Base-by-base conservation (phyloP, 2,888 invertebrate genomes). In the Therioaphis trifolii region DNA sequence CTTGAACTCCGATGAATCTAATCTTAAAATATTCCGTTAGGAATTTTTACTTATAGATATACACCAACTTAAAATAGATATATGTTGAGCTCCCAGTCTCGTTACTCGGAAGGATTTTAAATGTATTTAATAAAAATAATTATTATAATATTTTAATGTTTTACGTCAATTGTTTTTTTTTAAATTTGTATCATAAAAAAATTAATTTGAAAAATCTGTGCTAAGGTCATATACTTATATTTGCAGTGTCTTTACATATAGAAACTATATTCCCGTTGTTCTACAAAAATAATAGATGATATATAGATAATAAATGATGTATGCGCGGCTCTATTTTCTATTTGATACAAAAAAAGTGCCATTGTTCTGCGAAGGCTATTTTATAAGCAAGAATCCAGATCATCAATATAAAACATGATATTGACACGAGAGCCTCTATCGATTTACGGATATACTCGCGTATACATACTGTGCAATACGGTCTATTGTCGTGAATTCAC, bases 291-390 rank as follows among this genome's bases (percentile, higher is more conserved):
- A 71, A 71, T 71, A 49, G 46, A 71, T n/a, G 15, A 27, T 71
- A 18, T 49, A 2, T 15, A n/a, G 24, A 24, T 21, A 12, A n/a
- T n/a, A n/a, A n/a, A n/a, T n/a, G 58, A 21, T 24, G 18, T 49
- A 18, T 49, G 18, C 14, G 27, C n/a, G 21, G n/a, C 5, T n/a
- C n/a, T n/a, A 21, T 71, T 52, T 52, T 52, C 29, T 29, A 29
- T 72, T n/a, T n/a, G n/a, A n/a, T n/a, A 29, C 24, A 72, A 52
- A 72, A n/a, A 29, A 46, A 5, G n/a, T 49, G 15, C 74, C 55
- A 74, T 58, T 74, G 74, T 74, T 74, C 15, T 58, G 24, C 40
- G 74, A 74, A 74, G 74, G 74, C 55, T 72, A 21, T 21, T 52
- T 3, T 72, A 52, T n/a, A 52, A 3, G 52, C 7, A 52, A 52